phyloP scores from a whole-genome alignment of 2,113 vertebrate genomes.

The Melanotaenia duboulayi region DNA sequence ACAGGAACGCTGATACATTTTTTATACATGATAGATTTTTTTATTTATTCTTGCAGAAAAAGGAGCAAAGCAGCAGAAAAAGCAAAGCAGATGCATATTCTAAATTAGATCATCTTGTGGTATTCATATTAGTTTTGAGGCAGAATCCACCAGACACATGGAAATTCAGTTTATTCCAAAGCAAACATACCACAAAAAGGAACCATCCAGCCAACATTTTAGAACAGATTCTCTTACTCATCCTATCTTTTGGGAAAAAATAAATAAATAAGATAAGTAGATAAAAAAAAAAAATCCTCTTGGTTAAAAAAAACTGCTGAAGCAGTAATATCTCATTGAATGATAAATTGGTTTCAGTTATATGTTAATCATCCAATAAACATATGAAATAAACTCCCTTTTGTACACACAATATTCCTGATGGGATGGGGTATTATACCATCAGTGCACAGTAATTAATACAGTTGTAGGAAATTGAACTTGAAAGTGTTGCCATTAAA shows the following conservation, averaged over 20 bases:
- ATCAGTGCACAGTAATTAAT: too few relatives aligned
- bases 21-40: conserved; percentile 32
- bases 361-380: too few relatives aligned
- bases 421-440: too few relatives aligned
- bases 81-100: conserved; percentile 22
- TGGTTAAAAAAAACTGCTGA: too few relatives aligned
- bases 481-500: too few relatives aligned
- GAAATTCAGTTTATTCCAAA: conserved; percentile 8
- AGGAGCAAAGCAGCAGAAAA: conserved; percentile 17
- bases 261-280: background rate
- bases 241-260: conserved; percentile 10
- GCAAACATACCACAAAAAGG: conserved; percentile 18
- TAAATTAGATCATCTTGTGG: conserved; percentile 19
- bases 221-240: conserved; percentile 28
- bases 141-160: background rate
- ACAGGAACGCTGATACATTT: too few relatives aligned
- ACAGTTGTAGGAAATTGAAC: too few relatives aligned
- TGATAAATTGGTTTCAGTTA: too few relatives aligned
- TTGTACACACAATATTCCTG: too few relatives aligned
- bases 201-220: conserved; percentile 11
- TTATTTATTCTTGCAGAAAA: conserved; percentile 46
- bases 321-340: too few relatives aligned
- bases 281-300: too few relatives aligned
- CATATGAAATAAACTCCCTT: too few relatives aligned
- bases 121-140: conserved; percentile 3